Base-by-base conservation (phyloP, 2,113 vertebrate species). In the Merops nubicus region DNA sequence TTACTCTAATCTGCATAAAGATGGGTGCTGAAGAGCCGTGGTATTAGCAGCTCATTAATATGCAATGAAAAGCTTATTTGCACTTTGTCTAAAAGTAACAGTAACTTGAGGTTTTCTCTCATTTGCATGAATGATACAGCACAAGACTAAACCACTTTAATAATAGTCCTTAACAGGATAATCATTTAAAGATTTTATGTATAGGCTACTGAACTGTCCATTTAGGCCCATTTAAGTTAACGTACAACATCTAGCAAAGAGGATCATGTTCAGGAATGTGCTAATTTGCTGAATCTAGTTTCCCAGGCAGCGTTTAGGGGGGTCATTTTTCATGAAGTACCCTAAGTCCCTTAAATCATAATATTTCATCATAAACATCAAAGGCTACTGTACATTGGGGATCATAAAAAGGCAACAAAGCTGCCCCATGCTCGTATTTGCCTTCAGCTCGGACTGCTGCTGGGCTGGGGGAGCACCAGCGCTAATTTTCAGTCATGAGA, bases 61-160 rank as follows among this genome's bases (percentile, higher is more conserved):
- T 97, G 97, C 96, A 97, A 97, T 67, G 82, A 87, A 95, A 96
- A 94, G 95, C 94, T 97, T 97, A 95, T 97, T 97, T 97, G 97
- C 95, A 97, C 97, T 97, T 97, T 94, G 96, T 96, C 95, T 97
- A 87, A 96, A 96, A 97, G 97, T 97, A 94, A 97, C 94, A 91
- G 95, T 92, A 96, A 97, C 95, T 96, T 96, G 83, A 79, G 85
- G 54, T 95, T 94, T 54, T 51, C 82, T 80, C 91, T 85, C 92
- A 83, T 97, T 83, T 93, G 87, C 96, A 91, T 97, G 93, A 96
- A 80, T 92, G 96, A 97, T 96, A 15, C 91, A 85, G 92, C 83
- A 72, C 85, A 68, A 47, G 89, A 43, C 70, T 57, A 47, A 93
- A 72, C 45, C 92, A 29, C 86, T 96, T 62, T 84, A 85, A 38